A percentile compares a stretch with the other conserved stretches of the same genome.
phyloP scores from a whole-genome alignment of 2,888 invertebrate genomes.

The Caenorhabditis sp. region DNA sequence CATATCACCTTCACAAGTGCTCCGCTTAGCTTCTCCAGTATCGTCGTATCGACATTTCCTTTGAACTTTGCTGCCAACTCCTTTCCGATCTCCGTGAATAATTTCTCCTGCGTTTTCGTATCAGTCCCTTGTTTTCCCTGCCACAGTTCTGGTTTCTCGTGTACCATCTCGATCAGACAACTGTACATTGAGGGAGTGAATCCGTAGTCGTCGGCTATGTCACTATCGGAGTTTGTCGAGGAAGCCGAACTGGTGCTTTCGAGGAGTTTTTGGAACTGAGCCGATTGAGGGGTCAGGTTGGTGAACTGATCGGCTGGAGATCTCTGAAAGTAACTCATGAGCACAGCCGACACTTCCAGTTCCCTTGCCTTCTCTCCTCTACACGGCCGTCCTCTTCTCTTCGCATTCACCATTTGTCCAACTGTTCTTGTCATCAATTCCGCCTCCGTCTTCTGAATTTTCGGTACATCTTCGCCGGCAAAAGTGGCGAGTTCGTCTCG shows the following conservation, averaged over 20 bases:
- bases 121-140: constrained; percentile 1
- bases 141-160: constrained; percentile 46
- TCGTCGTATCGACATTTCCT: background rate
- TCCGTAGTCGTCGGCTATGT: constrained; percentile 24
- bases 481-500: constrained; percentile 25
- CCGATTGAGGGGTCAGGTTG: constrained; percentile 28
- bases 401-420: constrained; percentile 36
- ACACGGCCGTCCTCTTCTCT: constrained; percentile 35
- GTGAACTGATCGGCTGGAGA: constrained; percentile 35
- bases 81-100: constrained; percentile 31
- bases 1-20: constrained; percentile 18
- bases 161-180: constrained; percentile 32
- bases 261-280: constrained; percentile 38
- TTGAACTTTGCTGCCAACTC: constrained; percentile 24
- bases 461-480: constrained; percentile 23
- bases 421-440: constrained; percentile 12
- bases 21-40: constrained; percentile 19
- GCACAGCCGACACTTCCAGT: background rate
- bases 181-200: constrained; percentile 41
- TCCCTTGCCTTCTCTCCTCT: constrained; percentile 34
- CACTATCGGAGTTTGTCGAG: background rate
- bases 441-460: background rate
- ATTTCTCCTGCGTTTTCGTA: background rate
- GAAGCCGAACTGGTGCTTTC: constrained; percentile 8
- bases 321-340: constrained; percentile 12